A percentile compares a stretch with the other conserved stretches of the same genome.
Evolutionary conservation across 2,797 vertebrate genomes (phyloP).

Genomic region (Streptopelia turtur): DNA sequence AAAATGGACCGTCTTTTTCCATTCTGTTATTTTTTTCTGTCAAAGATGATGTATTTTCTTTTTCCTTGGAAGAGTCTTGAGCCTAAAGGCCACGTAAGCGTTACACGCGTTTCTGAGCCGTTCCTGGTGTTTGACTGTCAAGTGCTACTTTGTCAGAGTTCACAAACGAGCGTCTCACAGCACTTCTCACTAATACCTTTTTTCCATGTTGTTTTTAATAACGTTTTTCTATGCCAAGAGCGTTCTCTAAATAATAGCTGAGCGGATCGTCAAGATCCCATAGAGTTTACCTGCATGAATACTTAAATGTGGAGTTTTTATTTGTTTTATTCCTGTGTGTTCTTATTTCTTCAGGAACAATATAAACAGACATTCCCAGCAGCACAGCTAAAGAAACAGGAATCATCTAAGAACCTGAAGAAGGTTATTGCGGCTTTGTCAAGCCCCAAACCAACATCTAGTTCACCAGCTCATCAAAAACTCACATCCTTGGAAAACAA

Average conservation of each 20-base stretch:
- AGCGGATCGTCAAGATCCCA: not conserved
- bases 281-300: not conserved
- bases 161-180: not conserved
- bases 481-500: slow-evolving; percentile 79
- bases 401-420: slow-evolving; percentile 88
- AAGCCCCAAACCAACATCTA: slow-evolving; percentile 77
- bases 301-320: too few species aligned
- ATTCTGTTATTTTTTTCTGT: not conserved
- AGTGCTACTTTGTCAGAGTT: not conserved
- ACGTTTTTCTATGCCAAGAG: not conserved
- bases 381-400: slow-evolving; percentile 82
- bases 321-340: slow-evolving; percentile 8
- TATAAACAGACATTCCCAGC: slow-evolving; percentile 84
- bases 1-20: not conserved
- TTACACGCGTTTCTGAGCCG: not conserved
- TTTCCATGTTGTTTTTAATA: not conserved
- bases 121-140: not conserved
- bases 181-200: not conserved
- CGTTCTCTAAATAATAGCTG: not conserved
- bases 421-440: slow-evolving; percentile 80
- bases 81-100: not conserved
- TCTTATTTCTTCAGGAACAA: slow-evolving; percentile 83
- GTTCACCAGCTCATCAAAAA: slow-evolving; percentile 81
- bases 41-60: not conserved
- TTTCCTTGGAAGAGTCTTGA: not conserved